Evolutionary conservation across 2,888 invertebrate genomes (phyloP), one percentile per base, ranked within the genome.

Genomic region (Steromphala cineraria): DNA sequence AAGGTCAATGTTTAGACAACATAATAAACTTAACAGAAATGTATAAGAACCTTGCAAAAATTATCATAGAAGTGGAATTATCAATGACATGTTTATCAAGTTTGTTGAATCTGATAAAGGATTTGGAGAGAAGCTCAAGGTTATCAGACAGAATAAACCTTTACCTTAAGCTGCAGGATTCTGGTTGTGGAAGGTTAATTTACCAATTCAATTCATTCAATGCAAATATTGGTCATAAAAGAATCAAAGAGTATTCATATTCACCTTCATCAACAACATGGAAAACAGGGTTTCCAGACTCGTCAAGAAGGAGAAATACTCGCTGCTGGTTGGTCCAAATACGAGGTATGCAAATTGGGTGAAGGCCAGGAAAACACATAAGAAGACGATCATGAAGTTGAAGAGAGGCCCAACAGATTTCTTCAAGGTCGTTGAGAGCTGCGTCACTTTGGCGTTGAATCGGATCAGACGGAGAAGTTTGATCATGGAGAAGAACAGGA

Each of bases 401-500:
- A 92, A 88, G 78, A 93, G 87, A 5, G 91, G 90, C 28, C 84
- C 84, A 8, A 89, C 88, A 56, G 92, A 90, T 67, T 85, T 85
- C 40, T 88, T 83, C 53, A 93, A 85, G 0, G 93, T 92, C 31
- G 87, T 87, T 1, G 91, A 90, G 75, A 93, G 86, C 74, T 92
- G 87, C 2, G 84, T 74, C 79, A 93, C 91, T 76, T 92, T 90
- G 78, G 90, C 89, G 85, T 94, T 94, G 89, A 93, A 94, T 80
- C 93, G 84, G 67, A 94, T 86, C 24, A 94, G 90, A 80, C 92
- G 91, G 67, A 93, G 92, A 86, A 94, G 92, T 83, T 93, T 93
- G 74, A 94, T 86, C 46, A 92, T 92, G 46, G 91, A 90, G 46
- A 92, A 89, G 86, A 94, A 94, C 36, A 93, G 90, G 8, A 93